Conservation (phyloP, 2,113 vertebrate genomes). For the Ornithorhynchus anatinus region DNA sequence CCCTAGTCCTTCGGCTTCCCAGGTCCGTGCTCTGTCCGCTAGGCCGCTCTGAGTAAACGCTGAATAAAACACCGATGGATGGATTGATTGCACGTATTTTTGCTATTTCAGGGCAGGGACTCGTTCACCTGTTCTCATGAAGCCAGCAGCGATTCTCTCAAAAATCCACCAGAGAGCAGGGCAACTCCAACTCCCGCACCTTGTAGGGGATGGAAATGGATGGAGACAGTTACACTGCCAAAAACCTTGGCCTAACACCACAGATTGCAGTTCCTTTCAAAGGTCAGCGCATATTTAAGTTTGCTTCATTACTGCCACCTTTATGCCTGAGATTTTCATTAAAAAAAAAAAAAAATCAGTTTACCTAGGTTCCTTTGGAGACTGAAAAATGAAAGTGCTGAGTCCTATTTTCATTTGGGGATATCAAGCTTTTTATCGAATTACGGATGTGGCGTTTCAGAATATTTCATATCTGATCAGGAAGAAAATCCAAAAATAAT, state of each 20-base stretch:
- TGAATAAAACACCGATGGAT: too few species aligned
- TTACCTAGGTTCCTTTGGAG: conserved; percentile 79
- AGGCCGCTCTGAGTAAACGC: too few species aligned
- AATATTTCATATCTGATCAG: conserved; percentile 93
- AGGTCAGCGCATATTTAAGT: conserved; percentile 91
- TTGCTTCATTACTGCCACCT: conserved; percentile 81
- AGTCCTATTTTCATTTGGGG: conserved; percentile 89
- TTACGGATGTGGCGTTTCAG: conserved; percentile 86
- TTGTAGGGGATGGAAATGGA: conserved; percentile 80
- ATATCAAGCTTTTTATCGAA: conserved; percentile 92
- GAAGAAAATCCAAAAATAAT: conserved; percentile 81
- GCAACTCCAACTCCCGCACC: conserved; percentile 80
- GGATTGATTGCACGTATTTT: conserved; percentile 57
- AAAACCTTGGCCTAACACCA: conserved; percentile 81
- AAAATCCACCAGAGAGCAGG: conserved; percentile 93
- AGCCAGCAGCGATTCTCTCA: conserved; percentile 76
- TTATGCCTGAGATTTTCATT: conserved; percentile 80
- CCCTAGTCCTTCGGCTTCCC: too few species aligned
- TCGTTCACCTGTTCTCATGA: conserved; percentile 48
- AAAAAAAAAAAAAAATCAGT: conserved; percentile 71
- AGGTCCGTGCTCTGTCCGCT: too few species aligned
- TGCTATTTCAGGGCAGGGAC: conserved; percentile 54
- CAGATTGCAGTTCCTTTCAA: conserved; percentile 87
- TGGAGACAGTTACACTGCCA: conserved; percentile 78
- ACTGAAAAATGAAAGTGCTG: conserved; percentile 88